Base-by-base conservation (phyloP, 1,140 invertebrate species). In the fruit fly (Drosophila melanogaster) region DNA sequence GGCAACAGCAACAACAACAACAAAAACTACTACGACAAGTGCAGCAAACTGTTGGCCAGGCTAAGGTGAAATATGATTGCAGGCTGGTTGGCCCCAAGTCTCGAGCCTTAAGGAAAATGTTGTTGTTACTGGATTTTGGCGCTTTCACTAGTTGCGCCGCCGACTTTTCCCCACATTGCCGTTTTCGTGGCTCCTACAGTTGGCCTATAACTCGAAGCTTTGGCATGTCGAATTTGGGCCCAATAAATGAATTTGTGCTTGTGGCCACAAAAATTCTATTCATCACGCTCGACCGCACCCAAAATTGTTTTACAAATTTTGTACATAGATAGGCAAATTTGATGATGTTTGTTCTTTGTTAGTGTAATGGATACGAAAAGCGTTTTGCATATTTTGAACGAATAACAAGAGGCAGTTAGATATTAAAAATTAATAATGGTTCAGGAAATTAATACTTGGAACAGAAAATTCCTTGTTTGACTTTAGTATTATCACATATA, bases 51-150 rank as follows among this genome's bases (percentile, higher is more conserved):
- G 26, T 19, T 38, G 35, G 30, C 61, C 64, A 33, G 62, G 73
- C 72, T 55, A 67, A 70, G 74, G 84, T 89, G 84, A 86, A 86
- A 86, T 86, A 86, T 86, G 83, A 86, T 89, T 87, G 79, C 83
- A 66, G 73, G 44, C 72, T 58, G 61, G 58, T 62, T 62, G 69
- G 58, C 46, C 54, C 64, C 43, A 53, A 53, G 46, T 59, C 14
- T 59, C 70, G 67, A 49, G 65, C 67, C 67, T 71, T 71, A 71
- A 71, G 67, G 67, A 71, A 71, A 71, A 71, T 14, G 30, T 33
- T 47, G 66, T 38, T 56, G 59, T 22, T 44, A 19, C 17, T 44
- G 40, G 6, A 41, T 15, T 11, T 19, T 19, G 33, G 15, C 62
- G 62, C 66, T 70, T 70, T 70, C 66, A 70, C 67, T 71, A 71